Evolutionary conservation across 53 echinoderm and acorn worm species (phyloP), one percentile per base, ranked within the genome.

Genomic region (Patiria pectinifera): DNA sequence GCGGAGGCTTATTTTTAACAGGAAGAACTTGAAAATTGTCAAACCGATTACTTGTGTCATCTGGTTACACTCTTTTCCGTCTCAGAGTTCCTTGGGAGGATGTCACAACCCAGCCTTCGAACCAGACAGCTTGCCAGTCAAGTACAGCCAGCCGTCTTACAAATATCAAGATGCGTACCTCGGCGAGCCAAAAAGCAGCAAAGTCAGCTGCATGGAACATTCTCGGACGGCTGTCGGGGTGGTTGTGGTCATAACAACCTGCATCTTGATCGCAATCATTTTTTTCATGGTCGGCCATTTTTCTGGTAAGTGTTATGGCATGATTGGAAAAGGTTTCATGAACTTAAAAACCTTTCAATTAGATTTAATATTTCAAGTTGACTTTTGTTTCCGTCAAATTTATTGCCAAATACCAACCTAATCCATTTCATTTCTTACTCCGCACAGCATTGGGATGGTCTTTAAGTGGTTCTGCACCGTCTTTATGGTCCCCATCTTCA

Each of bases 231-330:
- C 53, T 47, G 87, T 87, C 43, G 9, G 58, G 9, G 45, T 45
- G 1, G 45, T 78, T 14, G 24, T 87, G 78, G 19, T 43, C 18
- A 11, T 87, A 59, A 78, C 77, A 10, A 16, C 26, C 11, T 87
- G 78, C 22, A 18, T 87, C 44, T 14, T 87, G 15, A 6, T 87
- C 18, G 87, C 87, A 0, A 44, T 78, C 2, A 21, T 87, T 45
- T 87, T 87, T 19, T 78, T 87, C 45, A 87, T 87, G 77, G 78
- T 78, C 21, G 87, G 87, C 87, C 60, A 87, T 78, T 44, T 87
- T 43, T 53, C 60, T 43, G 72, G 87, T 78, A 61, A 59, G 87
- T 11, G 25, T 77, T 9, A 9, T 0, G 47, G 79, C 46, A 9
- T 35, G 35, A 35, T 35, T 53, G 53, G 53, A 53, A 49, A 49